Evolutionary conservation across 1,140 invertebrate species (phyloP).

Genomic region (Thereuonema tuberculata): DNA sequence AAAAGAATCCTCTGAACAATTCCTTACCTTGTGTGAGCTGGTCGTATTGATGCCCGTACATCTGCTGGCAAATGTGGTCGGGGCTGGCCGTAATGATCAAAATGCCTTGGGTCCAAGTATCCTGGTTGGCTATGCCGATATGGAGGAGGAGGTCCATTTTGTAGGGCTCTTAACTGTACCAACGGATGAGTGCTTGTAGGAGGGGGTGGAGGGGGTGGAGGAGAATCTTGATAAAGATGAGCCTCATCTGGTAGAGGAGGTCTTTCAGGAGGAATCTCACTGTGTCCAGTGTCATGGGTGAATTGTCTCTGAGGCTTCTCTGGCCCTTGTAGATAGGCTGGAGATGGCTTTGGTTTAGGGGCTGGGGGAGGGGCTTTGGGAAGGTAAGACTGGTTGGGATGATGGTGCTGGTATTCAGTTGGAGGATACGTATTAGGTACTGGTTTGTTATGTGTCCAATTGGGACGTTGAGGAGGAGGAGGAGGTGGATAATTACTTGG

Average conservation of each 20-base stretch:
- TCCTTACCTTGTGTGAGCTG: no score
- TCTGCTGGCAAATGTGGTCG: no score
- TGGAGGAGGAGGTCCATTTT: constrained; percentile 12
- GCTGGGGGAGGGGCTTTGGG: constrained; percentile 3
- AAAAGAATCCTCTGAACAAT: no score
- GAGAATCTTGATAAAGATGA: constrained; percentile 32
- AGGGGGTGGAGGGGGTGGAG: constrained; percentile 47
- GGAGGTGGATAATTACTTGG: neutral
- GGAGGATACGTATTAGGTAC: constrained; percentile 17
- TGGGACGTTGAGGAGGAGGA: neutral
- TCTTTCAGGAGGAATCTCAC: constrained; percentile 25
- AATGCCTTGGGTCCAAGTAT: constrained; percentile 16
- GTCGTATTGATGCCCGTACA: no score
- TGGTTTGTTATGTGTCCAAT: neutral
- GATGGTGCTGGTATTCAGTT: neutral
- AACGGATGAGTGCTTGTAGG: constrained; percentile 56
- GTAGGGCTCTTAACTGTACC: constrained; percentile 25
- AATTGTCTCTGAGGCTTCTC: constrained; percentile 23
- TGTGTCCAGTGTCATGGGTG: constrained; percentile 5
- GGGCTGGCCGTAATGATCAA: no score
- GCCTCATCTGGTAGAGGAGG: constrained; percentile 24
- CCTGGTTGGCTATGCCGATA: constrained; percentile 21
- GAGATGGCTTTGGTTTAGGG: neutral
- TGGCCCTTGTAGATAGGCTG: constrained; percentile 18
- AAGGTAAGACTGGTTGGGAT: constrained; percentile 2